Percentiles rank a stretch among this genome's conserved stretches.
These are phyloP conservation scores for Monodelphis domestica DNA, from an alignment of 2,797 vertebrate species.

Conservation along the genomic window DNA sequence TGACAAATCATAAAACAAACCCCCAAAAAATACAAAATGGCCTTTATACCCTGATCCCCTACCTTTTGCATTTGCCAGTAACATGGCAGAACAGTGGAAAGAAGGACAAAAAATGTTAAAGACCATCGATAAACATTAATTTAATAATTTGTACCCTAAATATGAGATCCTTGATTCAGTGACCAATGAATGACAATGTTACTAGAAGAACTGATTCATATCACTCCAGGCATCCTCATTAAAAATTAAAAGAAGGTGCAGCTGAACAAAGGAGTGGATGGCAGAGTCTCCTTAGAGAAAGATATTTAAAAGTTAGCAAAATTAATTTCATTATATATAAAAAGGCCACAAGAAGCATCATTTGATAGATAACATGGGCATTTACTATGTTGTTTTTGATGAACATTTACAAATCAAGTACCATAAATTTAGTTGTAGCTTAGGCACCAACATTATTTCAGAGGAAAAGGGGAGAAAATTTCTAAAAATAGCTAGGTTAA, in stretches of 20 bases:
- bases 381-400: neutral
- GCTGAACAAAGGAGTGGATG: neutral
- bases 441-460: neutral
- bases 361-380: neutral
- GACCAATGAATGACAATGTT: neutral
- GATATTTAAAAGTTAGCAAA: neutral
- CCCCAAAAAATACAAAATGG: neutral
- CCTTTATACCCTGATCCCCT: neutral
- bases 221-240: neutral
- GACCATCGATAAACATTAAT: neutral
- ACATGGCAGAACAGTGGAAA: neutral
- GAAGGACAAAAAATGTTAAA: neutral
- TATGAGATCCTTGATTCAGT: neutral
- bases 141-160: neutral
- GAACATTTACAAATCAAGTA: neutral
- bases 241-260: neutral
- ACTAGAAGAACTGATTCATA: neutral
- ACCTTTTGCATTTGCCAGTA: neutral
- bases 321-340: neutral
- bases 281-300: neutral
- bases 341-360: neutral
- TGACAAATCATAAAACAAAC: neutral
- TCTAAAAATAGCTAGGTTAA: neutral
- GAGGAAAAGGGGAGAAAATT: neutral
- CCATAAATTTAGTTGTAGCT: neutral